phyloP scores from a whole-genome alignment of 2,888 invertebrate species.

The Drosophila testacea region DNA sequence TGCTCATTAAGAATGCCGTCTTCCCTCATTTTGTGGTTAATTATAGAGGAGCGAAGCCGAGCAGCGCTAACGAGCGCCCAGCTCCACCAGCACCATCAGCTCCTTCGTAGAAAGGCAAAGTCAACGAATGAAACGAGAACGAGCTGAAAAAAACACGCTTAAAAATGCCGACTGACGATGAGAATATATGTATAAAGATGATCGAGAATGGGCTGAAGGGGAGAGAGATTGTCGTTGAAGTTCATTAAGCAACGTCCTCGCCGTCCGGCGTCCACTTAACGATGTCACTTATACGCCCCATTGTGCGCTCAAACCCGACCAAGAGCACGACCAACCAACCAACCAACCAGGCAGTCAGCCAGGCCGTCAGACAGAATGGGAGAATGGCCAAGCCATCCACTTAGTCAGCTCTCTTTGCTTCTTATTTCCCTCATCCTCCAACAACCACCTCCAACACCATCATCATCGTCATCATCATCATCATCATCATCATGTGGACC shows the following conservation, averaged over 20 bases:
- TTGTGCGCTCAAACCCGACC: slow-evolving; percentile 66
- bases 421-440: neutral
- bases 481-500: slow-evolving; percentile 6
- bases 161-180: slow-evolving; percentile 36
- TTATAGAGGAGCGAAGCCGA: slow-evolving; percentile 76
- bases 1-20: slow-evolving; percentile 75
- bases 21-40: slow-evolving; percentile 81
- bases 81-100: slow-evolving; percentile 8
- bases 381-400: slow-evolving; percentile 39
- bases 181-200: slow-evolving; percentile 6
- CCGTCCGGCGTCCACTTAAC: slow-evolving; percentile 71
- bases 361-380: slow-evolving; percentile 29
- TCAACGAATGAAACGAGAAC: slow-evolving; percentile 29
- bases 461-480: neutral
- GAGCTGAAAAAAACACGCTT: slow-evolving; percentile 48
- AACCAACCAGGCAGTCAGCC: slow-evolving; percentile 41
- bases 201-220: neutral
- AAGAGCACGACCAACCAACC: slow-evolving; percentile 36
- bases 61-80: slow-evolving; percentile 63
- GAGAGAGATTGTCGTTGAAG: slow-evolving; percentile 70
- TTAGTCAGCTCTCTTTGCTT: slow-evolving; percentile 20
- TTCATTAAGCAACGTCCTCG: slow-evolving; percentile 80
- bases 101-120: slow-evolving; percentile 23
- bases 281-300: slow-evolving; percentile 81
- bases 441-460: neutral